Base-by-base conservation (phyloP, 2,797 vertebrate genomes). In the Malurus splendens region DNA sequence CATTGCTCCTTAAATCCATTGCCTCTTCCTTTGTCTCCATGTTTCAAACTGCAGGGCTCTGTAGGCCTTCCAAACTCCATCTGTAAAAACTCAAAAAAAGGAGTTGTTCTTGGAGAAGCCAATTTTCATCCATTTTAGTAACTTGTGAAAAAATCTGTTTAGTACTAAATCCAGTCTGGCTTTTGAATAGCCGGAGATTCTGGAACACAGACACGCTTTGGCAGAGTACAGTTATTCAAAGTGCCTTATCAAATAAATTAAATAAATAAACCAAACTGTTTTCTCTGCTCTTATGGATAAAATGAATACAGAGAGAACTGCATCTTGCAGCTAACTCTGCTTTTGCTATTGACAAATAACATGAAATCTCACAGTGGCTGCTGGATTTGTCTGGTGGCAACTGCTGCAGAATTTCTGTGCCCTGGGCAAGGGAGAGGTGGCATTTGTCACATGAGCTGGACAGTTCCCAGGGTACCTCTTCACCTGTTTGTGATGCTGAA, bases 121-220 rank as follows among this genome's bases (percentile, higher is more conserved):
- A 93, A 90, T 92, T 92, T 92, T 92, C 65, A 82, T 92, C 89
- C 87, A 1, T 94, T 94, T 89, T 93, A 94, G 92, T 90, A 93
- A 91, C 89, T 93, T 75, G 88, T 38, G 90, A 87, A 95, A 86
- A 94, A 92, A 94, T 93, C 94, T 93, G 93, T 93, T 93, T 92
- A 66, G 94, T 80, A 90, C 88, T 94, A 85, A 90, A 95, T 90
- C 91, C 95, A 92, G 93, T 87, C 90, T 67, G 82, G 91, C 84
- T 93, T 92, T 75, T 65, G 84, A 84, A 93, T 95, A 94, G 86
- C 90, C 73, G 2, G 82, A 90, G 93, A 94, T 95, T 93, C 76
- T 93, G 90, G 90, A 95, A 85, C 88, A 30, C 71, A 87, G 85
- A 78, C 76, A 54, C 13, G 8, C 64, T 82, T 84, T 91, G 92